Conservation (phyloP, 1,140 invertebrate species). For the Drosophila bocqueti region DNA sequence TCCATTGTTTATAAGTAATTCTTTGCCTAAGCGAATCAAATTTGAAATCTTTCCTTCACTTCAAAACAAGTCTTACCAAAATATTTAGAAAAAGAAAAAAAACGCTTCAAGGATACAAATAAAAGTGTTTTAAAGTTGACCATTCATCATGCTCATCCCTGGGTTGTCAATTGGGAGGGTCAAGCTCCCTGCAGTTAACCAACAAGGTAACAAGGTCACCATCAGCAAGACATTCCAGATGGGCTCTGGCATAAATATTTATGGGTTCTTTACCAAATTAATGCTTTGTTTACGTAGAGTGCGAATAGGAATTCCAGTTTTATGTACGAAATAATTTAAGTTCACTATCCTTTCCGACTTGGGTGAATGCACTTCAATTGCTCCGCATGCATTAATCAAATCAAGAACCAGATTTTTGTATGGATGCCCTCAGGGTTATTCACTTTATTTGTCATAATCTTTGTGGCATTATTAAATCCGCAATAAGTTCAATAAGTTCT, state of each 20-base stretch:
- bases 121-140: constrained; percentile 4
- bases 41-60: neutral
- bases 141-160: constrained; percentile 22
- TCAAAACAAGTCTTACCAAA: neutral
- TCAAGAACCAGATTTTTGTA: constrained; percentile 3
- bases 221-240: constrained; percentile 56
- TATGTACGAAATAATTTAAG: neutral
- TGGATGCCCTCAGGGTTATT: constrained; percentile 15
- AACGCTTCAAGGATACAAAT: constrained; percentile 22
- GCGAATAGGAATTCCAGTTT: neutral
- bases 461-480: constrained; percentile 2
- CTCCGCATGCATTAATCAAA: constrained; percentile 10
- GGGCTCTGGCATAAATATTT: constrained; percentile 59
- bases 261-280: constrained; percentile 51
- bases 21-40: neutral
- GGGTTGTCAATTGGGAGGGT: constrained; percentile 23
- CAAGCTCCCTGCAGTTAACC: constrained; percentile 44
- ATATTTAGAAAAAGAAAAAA: constrained; percentile 11
- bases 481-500: constrained; percentile 33
- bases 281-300: constrained; percentile 20
- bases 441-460: constrained; percentile 32
- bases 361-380: constrained; percentile 9
- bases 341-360: neutral
- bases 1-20: neutral
- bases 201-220: constrained; percentile 38